Evolutionary conservation across 2,888 invertebrate genomes (phyloP), one percentile per base, ranked within the genome.

Genomic region (Resseliella maxima): DNA sequence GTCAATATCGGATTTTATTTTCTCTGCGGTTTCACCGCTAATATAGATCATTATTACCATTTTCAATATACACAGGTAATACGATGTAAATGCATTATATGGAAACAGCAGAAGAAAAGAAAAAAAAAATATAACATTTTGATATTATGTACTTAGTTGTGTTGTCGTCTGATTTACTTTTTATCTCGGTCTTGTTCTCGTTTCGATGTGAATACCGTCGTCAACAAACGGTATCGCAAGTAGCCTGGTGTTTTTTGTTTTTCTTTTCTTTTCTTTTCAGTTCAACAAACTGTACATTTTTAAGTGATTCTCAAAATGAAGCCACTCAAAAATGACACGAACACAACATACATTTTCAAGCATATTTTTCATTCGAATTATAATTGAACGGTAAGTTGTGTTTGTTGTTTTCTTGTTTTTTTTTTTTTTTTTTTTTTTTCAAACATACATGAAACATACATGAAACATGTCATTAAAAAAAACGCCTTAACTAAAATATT

Each of bases 231-330:
- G 72, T 72, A 72, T 31, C 31, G 31, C 72, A 31, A 12, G 35
- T 31, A 15, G 31, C 72, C 72, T 15, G 27, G 2, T 72, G 31
- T 27, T 72, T 72, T 72, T n/a, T n/a, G n/a, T n/a, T n/a, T n/a
- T n/a, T n/a, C n/a, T n/a, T n/a, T n/a, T n/a, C n/a, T n/a, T n/a
- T n/a, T n/a, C n/a, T n/a, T n/a, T n/a, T 72, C 72, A 72, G 72
- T 31, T 72, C 72, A 72, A 72, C 12, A 72, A 72, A 72, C 72
- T 72, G 72, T 72, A 72, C 72, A 72, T 59, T 72, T 50, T 31
- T 72, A 72, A 72, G 72, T 72, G 72, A 31, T 12, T 35, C 5
- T n/a, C n/a, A n/a, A 72, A 72, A 72, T 72, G 31, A 72, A 72
- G 72, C 72, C 72, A 72, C 15, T 72, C 35, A 72, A 31, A 31